Evolutionary conservation across 1,140 invertebrate species (phyloP).

Genomic region (Holotrichia oblita): DNA sequence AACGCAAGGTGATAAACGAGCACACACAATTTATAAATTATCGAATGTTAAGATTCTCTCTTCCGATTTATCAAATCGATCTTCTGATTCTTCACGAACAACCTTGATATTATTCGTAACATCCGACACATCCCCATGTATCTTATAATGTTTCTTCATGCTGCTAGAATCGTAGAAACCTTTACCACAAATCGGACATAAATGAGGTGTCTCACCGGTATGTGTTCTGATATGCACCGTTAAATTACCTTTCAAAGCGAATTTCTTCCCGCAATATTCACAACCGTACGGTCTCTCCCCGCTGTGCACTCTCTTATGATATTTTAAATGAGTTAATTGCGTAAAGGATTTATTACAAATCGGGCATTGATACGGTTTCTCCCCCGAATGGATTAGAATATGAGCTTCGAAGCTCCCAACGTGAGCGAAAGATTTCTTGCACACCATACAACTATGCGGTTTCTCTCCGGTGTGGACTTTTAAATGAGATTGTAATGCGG

Average conservation of each 20-base stretch:
- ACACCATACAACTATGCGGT: conserved; percentile 51
- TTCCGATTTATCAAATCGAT: neutral
- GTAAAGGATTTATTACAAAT: conserved; percentile 65
- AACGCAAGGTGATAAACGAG: no score
- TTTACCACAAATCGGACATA: conserved; percentile 55
- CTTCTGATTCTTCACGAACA: neutral
- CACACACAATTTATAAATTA: no score
- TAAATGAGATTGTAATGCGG: conserved; percentile 47
- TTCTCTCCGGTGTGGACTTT: conserved; percentile 51
- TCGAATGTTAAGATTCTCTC: no score
- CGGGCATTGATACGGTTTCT: conserved; percentile 85
- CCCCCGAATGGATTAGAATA: conserved; percentile 89
- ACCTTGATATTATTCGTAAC: neutral
- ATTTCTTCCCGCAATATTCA: conserved; percentile 70
- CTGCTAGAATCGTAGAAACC: conserved; percentile 59
- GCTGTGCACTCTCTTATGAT: conserved; percentile 52
- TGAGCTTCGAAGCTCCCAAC: conserved; percentile 75
- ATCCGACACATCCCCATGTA: conserved; percentile 36
- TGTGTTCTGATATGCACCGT: conserved; percentile 63
- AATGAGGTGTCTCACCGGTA: conserved; percentile 58
- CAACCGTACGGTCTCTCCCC: conserved; percentile 51
- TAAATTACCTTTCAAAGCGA: conserved; percentile 67
- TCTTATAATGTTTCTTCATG: conserved; percentile 52
- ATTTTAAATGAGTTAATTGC: conserved; percentile 48
- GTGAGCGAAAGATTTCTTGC: conserved; percentile 52